Conservation (phyloP, 1,140 invertebrate species). For the Lineus longissimus region DNA sequence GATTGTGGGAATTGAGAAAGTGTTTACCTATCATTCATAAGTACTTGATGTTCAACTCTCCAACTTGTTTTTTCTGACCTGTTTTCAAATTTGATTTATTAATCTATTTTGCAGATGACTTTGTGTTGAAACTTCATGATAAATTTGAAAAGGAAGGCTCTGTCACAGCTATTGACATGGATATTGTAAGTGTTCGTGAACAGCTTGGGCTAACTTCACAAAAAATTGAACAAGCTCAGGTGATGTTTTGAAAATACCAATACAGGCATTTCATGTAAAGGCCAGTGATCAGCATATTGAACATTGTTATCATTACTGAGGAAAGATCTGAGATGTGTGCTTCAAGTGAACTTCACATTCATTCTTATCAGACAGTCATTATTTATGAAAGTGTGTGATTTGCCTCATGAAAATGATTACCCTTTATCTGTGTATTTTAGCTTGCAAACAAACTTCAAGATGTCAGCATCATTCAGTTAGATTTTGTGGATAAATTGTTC, state of each 20-base stretch:
- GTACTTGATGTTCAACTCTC: too few species aligned
- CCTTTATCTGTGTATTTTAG: constrained; percentile 19
- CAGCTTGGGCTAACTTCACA: constrained; percentile 55
- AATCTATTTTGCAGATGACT: constrained; percentile 28
- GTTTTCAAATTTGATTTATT: too few species aligned
- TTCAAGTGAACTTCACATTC: not conserved
- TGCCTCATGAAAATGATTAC: too few species aligned
- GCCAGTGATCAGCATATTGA: not conserved
- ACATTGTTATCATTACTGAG: not conserved
- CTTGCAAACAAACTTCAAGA: constrained; percentile 28
- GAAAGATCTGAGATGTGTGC: not conserved
- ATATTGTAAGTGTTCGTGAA: constrained; percentile 24
- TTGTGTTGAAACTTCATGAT: constrained; percentile 29
- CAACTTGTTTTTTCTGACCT: too few species aligned
- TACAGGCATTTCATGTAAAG: not conserved
- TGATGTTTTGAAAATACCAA: not conserved
- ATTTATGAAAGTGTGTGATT: not conserved
- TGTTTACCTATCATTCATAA: not conserved
- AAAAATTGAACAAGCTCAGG: constrained; percentile 42
- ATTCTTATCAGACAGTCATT: not conserved
- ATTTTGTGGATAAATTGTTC: constrained; percentile 31
- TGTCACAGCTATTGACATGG: constrained; percentile 38
- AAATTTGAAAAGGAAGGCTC: constrained; percentile 29
- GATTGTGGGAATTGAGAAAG: not conserved
- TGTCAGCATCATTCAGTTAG: constrained; percentile 19